phyloP scores from a whole-genome alignment of 2,888 invertebrate genomes.

The Cenopis cana region DNA sequence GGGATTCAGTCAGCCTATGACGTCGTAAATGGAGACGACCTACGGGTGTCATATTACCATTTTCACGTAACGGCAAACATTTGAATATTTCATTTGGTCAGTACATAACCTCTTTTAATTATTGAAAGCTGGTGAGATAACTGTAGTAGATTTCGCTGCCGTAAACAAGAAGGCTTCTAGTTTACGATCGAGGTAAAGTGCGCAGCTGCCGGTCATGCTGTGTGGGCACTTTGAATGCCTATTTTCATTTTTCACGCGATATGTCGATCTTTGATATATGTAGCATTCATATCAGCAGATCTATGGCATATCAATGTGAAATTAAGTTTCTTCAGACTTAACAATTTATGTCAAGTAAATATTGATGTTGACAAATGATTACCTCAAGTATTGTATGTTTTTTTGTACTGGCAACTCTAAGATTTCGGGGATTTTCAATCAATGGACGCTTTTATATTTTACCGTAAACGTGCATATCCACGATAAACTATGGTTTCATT shows the following conservation, averaged over 20 bases:
- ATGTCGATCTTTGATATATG: neutral
- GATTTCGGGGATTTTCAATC: too few relatives aligned
- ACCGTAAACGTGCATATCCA: too few relatives aligned
- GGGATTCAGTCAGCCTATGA: conserved; percentile 61
- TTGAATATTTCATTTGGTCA: conserved; percentile 66
- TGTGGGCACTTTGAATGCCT: conserved; percentile 30
- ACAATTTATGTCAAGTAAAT: too few relatives aligned
- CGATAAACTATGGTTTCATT: too few relatives aligned
- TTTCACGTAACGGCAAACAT: conserved; percentile 67
- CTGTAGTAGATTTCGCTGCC: conserved; percentile 30
- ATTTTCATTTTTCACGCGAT: conserved; percentile 33
- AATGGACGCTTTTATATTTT: too few relatives aligned
- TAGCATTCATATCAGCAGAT: neutral
- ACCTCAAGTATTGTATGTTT: neutral
- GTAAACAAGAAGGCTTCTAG: conserved; percentile 29
- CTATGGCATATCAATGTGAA: neutral
- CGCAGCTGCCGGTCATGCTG: conserved; percentile 36
- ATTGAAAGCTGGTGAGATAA: conserved; percentile 43
- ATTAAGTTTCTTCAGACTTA: neutral
- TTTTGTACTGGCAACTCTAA: too few relatives aligned
- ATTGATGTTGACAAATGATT: too few relatives aligned
- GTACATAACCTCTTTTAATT: conserved; percentile 52
- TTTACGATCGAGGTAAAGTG: conserved; percentile 28
- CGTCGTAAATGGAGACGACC: conserved; percentile 62
- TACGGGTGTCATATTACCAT: conserved; percentile 69